Base-by-base conservation (phyloP, 2,797 vertebrate genomes). In the Sebastes itinus region DNA sequence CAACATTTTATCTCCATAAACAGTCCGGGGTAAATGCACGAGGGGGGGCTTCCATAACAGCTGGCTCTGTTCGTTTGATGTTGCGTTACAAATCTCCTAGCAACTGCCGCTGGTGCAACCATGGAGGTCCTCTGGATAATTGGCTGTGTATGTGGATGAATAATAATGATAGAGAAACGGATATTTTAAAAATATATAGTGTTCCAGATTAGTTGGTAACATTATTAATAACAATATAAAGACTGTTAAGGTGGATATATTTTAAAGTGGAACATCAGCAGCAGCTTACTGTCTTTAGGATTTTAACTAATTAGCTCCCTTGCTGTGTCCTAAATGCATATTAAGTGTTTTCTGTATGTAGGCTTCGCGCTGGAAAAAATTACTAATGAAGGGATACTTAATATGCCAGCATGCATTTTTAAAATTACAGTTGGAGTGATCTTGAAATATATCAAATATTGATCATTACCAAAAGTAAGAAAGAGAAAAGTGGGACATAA, bases 1-100 rank as follows among this genome's bases (percentile, higher is more conserved):
- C 73, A 32, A 46, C 78, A 77, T 78, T 86, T 82, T 69, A 81
- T 75, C 30, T 65, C 5, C 18, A 63, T 85, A 78, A 89, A 86
- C 72, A 79, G 77, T 77, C 30, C 38, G 6, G 67, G 73, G 52
- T 54, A 46, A 83, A 85, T 62, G 14, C 84, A 83, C 69, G 2
- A 38, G 77, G 72, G 76, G n/a, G 49, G 3, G 13, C 46, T 12
- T 84, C 42, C 8, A 35, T 1, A 84, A 75, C 85, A 87, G 76
- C 75, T 77, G 78, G 33, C 63, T 84, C 71, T 70, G 71, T 75
- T 82, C 80, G 33, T 91, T 89, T 90, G 89, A 91, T 88, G 89
- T 79, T 33, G 70, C 64, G 60, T 60, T 72, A 70, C 69, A 66
- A 70, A 83, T 75, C 72, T 78, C 80, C 10, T 3, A 73, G 62